A percentile compares a stretch with the other conserved stretches of the same genome.
These are phyloP conservation scores for Micrasema minimum DNA, from an alignment of 1,140 invertebrate species.

Conservation along the genomic window DNA sequence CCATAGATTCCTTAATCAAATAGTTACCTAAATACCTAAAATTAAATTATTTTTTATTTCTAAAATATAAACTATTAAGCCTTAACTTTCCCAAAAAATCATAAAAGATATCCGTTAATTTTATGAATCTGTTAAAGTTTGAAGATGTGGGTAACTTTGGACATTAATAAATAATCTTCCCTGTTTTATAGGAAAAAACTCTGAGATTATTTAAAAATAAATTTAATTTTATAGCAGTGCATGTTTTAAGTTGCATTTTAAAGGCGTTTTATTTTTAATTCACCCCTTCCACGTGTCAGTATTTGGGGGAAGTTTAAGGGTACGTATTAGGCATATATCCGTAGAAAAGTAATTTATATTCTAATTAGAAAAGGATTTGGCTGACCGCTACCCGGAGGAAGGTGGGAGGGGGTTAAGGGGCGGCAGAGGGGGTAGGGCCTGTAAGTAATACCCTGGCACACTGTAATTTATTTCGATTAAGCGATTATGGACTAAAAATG, in stretches of 20 bases:
- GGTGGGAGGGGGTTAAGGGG: constrained; percentile 7
- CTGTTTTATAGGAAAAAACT: too few relatives aligned
- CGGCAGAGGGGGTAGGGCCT: constrained; percentile 8
- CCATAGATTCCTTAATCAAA: too few relatives aligned
- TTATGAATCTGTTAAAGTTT: too few relatives aligned
- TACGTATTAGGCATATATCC: constrained; percentile 36
- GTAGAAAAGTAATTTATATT: constrained; percentile 54
- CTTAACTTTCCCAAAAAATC: too few relatives aligned
- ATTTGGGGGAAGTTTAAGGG: background rate
- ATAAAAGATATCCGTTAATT: too few relatives aligned
- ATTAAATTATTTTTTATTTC: too few relatives aligned
- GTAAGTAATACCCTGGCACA: constrained; percentile 45
- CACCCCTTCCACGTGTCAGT: constrained; percentile 16
- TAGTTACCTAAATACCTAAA: too few relatives aligned
- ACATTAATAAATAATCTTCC: too few relatives aligned
- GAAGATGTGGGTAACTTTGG: too few relatives aligned
- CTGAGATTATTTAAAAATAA: background rate
- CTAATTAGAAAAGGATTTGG: constrained; percentile 55
- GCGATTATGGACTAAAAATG: constrained; percentile 54
- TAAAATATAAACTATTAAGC: too few relatives aligned
- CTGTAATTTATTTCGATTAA: constrained; percentile 55
- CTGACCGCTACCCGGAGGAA: constrained; percentile 42
- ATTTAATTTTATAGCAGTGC: background rate
- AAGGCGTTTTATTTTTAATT: background rate
- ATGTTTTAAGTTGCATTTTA: background rate